These are phyloP conservation scores for Cyaniris semiargus DNA, from an alignment of 2,888 invertebrate species.

Conservation along the genomic window DNA sequence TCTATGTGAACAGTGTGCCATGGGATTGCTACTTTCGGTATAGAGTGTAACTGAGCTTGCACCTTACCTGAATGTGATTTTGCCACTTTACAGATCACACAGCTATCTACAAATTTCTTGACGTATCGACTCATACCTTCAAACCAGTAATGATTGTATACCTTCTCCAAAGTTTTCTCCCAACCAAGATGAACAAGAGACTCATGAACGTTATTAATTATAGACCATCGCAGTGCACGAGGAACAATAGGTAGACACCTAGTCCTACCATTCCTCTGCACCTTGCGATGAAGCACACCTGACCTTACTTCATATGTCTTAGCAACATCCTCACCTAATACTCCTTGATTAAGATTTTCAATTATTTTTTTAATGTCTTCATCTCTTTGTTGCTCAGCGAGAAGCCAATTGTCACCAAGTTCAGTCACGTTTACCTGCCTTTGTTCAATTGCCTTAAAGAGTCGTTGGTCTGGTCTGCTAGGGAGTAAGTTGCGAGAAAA, in stretches of 20 bases:
- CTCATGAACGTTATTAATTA: conserved; percentile 40
- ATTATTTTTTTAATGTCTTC: not conserved
- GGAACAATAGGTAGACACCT: not conserved
- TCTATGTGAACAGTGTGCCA: conserved; percentile 51
- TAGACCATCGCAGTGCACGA: not conserved
- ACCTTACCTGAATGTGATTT: too few relatives aligned
- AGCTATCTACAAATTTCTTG: too few relatives aligned
- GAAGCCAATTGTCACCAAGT: conserved; percentile 37
- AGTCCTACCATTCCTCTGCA: not conserved
- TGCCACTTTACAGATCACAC: too few relatives aligned
- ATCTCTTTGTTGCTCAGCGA: conserved; percentile 11
- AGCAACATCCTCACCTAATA: not conserved
- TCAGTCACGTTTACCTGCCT: not conserved
- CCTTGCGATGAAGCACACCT: conserved; percentile 1
- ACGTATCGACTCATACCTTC: too few relatives aligned
- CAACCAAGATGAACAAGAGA: conserved; percentile 33
- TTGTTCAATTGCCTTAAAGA: not conserved
- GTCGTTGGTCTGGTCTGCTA: not conserved
- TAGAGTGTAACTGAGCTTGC: too few relatives aligned
- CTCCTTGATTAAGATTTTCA: not conserved
- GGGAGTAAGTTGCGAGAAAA: not conserved
- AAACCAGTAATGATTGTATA: not conserved
- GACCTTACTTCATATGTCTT: conserved; percentile 11
- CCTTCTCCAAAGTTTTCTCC: conserved; percentile 35
- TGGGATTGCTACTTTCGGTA: too few relatives aligned